Percentiles rank a stretch among this genome's conserved stretches.
Conservation (phyloP, 2,888 invertebrate genomes). For the Eupithecia tripunctaria region DNA sequence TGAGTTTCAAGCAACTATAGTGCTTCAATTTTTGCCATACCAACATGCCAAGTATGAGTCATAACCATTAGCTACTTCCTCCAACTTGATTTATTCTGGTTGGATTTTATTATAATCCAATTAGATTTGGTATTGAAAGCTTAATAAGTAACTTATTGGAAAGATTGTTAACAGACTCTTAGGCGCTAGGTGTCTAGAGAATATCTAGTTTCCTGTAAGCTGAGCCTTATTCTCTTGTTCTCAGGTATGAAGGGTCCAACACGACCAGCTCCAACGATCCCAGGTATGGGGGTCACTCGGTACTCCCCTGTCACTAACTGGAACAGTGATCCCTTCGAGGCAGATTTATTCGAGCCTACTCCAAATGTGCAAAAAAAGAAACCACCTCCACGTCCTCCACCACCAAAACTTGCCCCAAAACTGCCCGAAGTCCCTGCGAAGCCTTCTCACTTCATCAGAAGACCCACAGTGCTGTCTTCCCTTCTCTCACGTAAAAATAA, state of each 20-base stretch:
- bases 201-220: not conserved
- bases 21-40: not conserved
- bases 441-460: slow-evolving; percentile 82
- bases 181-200: not conserved
- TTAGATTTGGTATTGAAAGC: not conserved
- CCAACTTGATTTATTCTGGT: slow-evolving; percentile 14
- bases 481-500: slow-evolving; percentile 73
- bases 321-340: slow-evolving; percentile 80
- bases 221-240: slow-evolving; percentile 37
- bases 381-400: slow-evolving; percentile 89
- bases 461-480: slow-evolving; percentile 76
- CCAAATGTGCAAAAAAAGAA: slow-evolving; percentile 85
- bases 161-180: not conserved
- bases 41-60: slow-evolving; percentile 31
- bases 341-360: slow-evolving; percentile 78
- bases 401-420: slow-evolving; percentile 82
- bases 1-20: slow-evolving; percentile 29
- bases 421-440: slow-evolving; percentile 75
- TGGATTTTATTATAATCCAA: slow-evolving; percentile 15
- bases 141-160: not conserved
- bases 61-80: slow-evolving; percentile 35
- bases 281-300: slow-evolving; percentile 66
- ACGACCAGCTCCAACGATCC: slow-evolving; percentile 85
- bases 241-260: slow-evolving; percentile 86
- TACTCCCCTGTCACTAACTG: slow-evolving; percentile 85